Base-by-base conservation (phyloP, 2,113 vertebrate species). In the Axis porcinus region DNA sequence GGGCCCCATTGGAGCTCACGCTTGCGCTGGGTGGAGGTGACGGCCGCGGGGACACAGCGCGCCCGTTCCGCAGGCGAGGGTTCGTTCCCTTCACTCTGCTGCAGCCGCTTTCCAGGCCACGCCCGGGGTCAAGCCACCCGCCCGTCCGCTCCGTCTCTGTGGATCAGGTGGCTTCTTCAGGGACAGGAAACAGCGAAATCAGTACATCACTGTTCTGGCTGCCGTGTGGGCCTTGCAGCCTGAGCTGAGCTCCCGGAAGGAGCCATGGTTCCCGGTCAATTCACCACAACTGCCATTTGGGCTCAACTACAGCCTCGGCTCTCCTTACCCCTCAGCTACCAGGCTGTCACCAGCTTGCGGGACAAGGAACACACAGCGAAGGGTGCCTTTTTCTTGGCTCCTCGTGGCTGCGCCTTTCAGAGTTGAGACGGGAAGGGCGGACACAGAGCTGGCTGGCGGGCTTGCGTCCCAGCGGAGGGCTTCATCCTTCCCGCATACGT, bases 71-170 rank as follows among this genome's bases (percentile, higher is more conserved):
- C 40, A 11, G 12, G 43, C 33, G 14, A 33, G 30, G 54, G 33
- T n/a, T n/a, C n/a, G n/a, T 96, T 97, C 86, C 92, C 79, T 97
- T 93, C 64, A 45, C 64, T 36, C 92, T 21, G 25, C 21, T 74
- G 92, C 76, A 43, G 89, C 96, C 54, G 70, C 55, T 45, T 92
- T 97, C 67, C 94, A 96, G 94, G 95, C 88, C 89, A 89, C 84
- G 27, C 92, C 90, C 84, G 97, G 93, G 97, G 96, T 97, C 91
- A 93, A 78, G 94, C 62, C 86, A 70, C 54, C 92, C 84, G 16
- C 94, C 93, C 95, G 83, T 50, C 78, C 33, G 78, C 89, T 67
- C 40, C 40, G 7, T 74, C 82, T 82, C 0, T 40, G 17, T 33
- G 33, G 98, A 91, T 92, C 82, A 79, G 92, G 85, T 28, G 16